Base-by-base conservation (phyloP, 2,888 invertebrate genomes). In the Polietes domitor region DNA sequence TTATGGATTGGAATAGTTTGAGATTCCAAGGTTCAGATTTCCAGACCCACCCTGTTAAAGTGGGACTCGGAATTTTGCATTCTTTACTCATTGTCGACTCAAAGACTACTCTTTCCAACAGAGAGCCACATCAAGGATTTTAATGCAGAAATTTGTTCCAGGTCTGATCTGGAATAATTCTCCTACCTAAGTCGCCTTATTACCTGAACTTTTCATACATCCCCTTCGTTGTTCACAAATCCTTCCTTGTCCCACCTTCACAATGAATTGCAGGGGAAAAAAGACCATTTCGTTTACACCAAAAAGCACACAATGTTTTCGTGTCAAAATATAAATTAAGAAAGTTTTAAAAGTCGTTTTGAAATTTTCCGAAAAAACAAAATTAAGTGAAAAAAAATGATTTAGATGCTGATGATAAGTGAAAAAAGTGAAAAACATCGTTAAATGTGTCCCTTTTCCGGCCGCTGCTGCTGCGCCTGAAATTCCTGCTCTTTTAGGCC, bases 381-480 rank as follows among this genome's bases (percentile, higher is more conserved):
- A 63, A 10, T 12, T 55, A 63, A 79, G 68, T 73, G 43, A 77
- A 70, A 63, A 32, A 74, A 77, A 77, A 79, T 77, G 32, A 80
- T 80, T 83, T 77, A 80, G 71, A 68, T 84, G 80, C 77, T 78
- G 77, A 78, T 78, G 77, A 78, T 78, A 76, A 83, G 74, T 68
- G 53, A 72, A 84, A 83, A 80, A 55, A 58, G 32, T 9, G n/a
- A 21, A 68, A 68, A 50, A 37, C 63, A 47, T 58, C 41, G 58
- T 61, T 73, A 43, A 61, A 76, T 73, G 19, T 43, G 68, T 74
- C 61, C 55, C 53, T 61, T 43, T 77, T 77, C n/a, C 26, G 5
- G 47, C 47, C 21, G 1, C 28, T 63, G 12, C 10, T 17, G 2
- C 21, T 65, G 17, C 58, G 21, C 24, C 47, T 2, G 10, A 10